Conservation (phyloP, 2,797 vertebrate species). For the Pantherophis vulpinus region DNA sequence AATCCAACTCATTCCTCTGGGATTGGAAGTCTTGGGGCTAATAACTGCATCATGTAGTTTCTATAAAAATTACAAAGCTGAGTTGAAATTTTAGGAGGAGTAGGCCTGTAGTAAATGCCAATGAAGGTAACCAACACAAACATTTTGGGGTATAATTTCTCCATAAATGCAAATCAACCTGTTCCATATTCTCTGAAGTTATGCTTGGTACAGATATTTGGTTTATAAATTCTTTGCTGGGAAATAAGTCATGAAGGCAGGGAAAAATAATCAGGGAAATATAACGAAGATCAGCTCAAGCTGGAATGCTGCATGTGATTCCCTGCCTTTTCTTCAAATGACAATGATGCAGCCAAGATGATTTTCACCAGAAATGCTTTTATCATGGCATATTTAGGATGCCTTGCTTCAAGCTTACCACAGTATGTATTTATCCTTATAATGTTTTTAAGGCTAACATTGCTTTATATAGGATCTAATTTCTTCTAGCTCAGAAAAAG, state of each 20-base stretch:
- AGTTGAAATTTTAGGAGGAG: conserved; percentile 64
- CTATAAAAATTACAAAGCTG: conserved; percentile 66
- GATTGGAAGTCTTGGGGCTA: conserved; percentile 61
- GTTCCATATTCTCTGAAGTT: conserved; percentile 67
- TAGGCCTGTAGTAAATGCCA: conserved; percentile 64
- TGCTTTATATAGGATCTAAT: neutral
- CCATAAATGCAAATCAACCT: conserved; percentile 67
- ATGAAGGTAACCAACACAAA: conserved; percentile 61
- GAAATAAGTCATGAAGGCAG: conserved; percentile 64
- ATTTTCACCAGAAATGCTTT: conserved; percentile 49
- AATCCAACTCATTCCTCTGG: conserved; percentile 60
- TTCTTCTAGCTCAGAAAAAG: neutral
- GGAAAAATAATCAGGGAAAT: conserved; percentile 65
- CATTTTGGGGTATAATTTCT: conserved; percentile 53
- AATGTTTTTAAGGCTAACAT: neutral
- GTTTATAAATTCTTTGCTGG: conserved; percentile 63
- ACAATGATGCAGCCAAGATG: conserved; percentile 50
- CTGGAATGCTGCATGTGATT: conserved; percentile 21
- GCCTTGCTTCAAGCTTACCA: conserved; percentile 41
- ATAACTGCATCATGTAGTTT: conserved; percentile 66
- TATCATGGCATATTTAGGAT: conserved; percentile 36
- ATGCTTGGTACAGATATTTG: conserved; percentile 58
- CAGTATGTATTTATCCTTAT: conserved; percentile 38
- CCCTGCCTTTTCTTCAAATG: conserved; percentile 35
- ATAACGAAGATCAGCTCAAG: conserved; percentile 64